These are phyloP conservation scores for Eristalinus sepulchralis DNA, from an alignment of 2,888 invertebrate species.

Conservation along the genomic window DNA sequence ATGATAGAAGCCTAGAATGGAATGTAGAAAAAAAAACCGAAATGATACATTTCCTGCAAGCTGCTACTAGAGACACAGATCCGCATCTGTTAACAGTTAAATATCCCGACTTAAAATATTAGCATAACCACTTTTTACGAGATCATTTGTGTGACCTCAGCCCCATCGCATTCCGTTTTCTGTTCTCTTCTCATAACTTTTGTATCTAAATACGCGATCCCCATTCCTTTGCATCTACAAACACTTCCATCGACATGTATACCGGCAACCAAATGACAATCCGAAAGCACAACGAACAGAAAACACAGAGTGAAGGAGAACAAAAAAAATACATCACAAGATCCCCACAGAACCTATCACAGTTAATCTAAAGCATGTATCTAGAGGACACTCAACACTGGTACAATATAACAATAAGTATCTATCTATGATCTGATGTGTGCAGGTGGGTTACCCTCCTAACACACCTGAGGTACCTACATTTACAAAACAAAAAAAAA, in stretches of 20 bases:
- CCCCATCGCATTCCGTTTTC: slow-evolving; percentile 61
- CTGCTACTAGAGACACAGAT: slow-evolving; percentile 32
- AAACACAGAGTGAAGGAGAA: slow-evolving; percentile 1
- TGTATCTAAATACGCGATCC: slow-evolving; percentile 13
- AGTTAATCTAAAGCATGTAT: slow-evolving; percentile 79
- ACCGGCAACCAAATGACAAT: slow-evolving; percentile 68
- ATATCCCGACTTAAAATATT: slow-evolving; percentile 63
- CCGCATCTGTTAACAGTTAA: slow-evolving; percentile 53
- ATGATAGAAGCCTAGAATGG: neutral
- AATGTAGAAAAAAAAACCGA: neutral
- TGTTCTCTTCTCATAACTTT: slow-evolving; percentile 48
- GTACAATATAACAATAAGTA: slow-evolving; percentile 70
- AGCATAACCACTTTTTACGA: slow-evolving; percentile 69
- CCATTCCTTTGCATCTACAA: slow-evolving; percentile 35
- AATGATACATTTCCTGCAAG: neutral
- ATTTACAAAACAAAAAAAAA: slow-evolving; percentile 52
- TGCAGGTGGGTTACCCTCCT: slow-evolving; percentile 71
- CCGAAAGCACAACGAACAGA: slow-evolving; percentile 42
- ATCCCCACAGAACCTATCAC: slow-evolving; percentile 73
- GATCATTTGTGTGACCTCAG: slow-evolving; percentile 68
- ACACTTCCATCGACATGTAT: slow-evolving; percentile 10
- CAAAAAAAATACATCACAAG: slow-evolving; percentile 38
- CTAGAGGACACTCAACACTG: slow-evolving; percentile 76
- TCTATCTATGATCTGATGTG: slow-evolving; percentile 70
- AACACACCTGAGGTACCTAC: slow-evolving; percentile 68